Evolutionary conservation across 2,888 invertebrate species (phyloP).

Genomic region (Sipha maydis): DNA sequence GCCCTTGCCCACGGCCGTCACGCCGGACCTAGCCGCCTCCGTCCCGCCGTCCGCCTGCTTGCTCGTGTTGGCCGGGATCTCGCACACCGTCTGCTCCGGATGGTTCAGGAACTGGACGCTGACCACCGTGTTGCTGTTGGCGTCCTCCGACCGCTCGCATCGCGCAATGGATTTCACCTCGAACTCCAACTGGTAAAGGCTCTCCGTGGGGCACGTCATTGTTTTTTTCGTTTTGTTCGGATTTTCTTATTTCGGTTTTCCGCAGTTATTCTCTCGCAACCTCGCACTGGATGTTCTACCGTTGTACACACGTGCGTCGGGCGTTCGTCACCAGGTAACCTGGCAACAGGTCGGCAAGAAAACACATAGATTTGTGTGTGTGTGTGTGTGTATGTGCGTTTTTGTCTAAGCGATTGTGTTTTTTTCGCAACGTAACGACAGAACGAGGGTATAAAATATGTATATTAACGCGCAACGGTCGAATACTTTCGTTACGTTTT

Average conservation of each 20-base stretch:
- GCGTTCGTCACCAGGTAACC: background rate
- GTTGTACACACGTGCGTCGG: background rate
- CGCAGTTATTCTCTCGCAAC: background rate
- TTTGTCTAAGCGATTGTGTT: no score
- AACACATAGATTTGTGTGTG: no score
- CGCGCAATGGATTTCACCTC: background rate
- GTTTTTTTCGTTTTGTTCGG: background rate
- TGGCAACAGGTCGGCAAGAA: no score
- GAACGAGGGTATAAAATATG: no score
- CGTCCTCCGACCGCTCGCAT: background rate
- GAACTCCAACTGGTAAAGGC: background rate
- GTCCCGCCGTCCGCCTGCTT: background rate
- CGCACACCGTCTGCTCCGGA: slow-evolving; percentile 1
- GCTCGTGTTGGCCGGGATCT: background rate
- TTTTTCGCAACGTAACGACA: no score
- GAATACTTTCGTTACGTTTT: no score
- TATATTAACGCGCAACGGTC: no score
- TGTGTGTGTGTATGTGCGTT: no score
- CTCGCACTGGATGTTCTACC: background rate
- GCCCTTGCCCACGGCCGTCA: background rate
- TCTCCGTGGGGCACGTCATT: background rate
- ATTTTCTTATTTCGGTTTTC: no score
- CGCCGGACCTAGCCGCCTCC: background rate
- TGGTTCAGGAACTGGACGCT: background rate
- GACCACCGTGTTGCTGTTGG: background rate